These are phyloP conservation scores for Arizona elegans DNA, from an alignment of 2,113 vertebrate genomes.

Conservation along the genomic window DNA sequence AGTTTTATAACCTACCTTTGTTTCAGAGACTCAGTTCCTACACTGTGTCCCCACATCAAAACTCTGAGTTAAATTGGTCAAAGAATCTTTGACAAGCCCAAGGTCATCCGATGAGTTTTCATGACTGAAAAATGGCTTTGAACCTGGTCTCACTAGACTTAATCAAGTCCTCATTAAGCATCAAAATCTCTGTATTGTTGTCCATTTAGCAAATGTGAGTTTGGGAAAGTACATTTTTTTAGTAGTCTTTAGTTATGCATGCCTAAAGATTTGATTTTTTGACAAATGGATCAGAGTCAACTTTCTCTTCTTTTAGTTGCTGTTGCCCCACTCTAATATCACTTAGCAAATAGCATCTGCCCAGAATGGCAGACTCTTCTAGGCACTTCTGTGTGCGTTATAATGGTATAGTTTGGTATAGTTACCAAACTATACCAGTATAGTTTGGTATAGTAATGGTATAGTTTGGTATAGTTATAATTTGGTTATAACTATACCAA, in stretches of 20 bases:
- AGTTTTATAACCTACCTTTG: background rate
- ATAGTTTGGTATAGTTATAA: too few species aligned
- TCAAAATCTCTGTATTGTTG: background rate
- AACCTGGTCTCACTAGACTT: background rate
- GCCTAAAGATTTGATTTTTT: background rate
- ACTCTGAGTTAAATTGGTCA: background rate
- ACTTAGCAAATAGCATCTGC: background rate
- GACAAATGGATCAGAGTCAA: background rate
- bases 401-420: too few species aligned
- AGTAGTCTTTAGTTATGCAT: background rate
- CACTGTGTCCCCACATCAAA: background rate
- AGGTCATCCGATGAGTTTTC: background rate
- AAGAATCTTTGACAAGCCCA: background rate
- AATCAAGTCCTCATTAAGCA: background rate
- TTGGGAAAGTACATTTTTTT: background rate
- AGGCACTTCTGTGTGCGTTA: rapidly evolving
- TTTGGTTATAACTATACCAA: background rate
- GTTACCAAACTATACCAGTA: too few species aligned
- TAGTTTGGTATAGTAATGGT: too few species aligned
- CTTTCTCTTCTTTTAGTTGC: background rate
- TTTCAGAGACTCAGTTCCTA: background rate
- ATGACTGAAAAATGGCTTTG: background rate
- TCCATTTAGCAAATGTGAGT: background rate
- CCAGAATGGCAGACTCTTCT: background rate
- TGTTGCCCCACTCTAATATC: background rate